Evolutionary conservation across 2,113 vertebrate genomes (phyloP).

Genomic region (Morone chrysops): DNA sequence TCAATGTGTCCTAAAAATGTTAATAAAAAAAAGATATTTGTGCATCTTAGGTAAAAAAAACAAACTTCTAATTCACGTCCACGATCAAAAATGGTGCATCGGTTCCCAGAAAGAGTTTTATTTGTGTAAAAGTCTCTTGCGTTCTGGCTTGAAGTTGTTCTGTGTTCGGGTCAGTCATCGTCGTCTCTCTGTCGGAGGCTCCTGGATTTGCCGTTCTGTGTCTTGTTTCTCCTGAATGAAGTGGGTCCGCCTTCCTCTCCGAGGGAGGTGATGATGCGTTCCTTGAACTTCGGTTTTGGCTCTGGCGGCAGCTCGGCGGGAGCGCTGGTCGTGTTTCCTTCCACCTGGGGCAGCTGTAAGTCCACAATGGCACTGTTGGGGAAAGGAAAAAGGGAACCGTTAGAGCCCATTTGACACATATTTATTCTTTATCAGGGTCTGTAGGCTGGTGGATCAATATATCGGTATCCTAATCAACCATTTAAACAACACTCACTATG

Average conservation of each 20-base stretch:
- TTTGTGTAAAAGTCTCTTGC: slow-evolving; percentile 25
- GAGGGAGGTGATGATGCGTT: slow-evolving; percentile 94
- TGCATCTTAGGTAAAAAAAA: not conserved
- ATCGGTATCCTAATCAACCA: not conserved
- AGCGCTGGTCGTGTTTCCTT: slow-evolving; percentile 65
- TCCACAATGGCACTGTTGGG: slow-evolving; percentile 88
- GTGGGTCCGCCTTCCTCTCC: slow-evolving; percentile 85
- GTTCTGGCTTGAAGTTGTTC: not conserved
- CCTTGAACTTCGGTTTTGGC: slow-evolving; percentile 89
- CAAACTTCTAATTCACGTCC: not conserved
- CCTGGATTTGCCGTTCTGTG: slow-evolving; percentile 92
- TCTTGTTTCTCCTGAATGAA: slow-evolving; percentile 92
- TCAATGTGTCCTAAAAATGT: slow-evolving; percentile 4
- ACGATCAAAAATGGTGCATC: not conserved
- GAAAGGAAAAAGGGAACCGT: not conserved
- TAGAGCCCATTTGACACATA: not conserved
- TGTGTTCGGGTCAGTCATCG: slow-evolving; percentile 83
- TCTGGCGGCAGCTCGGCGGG: slow-evolving; percentile 78
- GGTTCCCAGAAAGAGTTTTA: not conserved
- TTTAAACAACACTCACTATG: slow-evolving; percentile 84
- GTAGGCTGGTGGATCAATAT: not conserved
- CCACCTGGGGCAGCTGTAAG: slow-evolving; percentile 89
- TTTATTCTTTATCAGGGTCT: not conserved
- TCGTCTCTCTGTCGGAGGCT: slow-evolving; percentile 90
- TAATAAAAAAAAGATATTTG: not conserved